phyloP scores from a whole-genome alignment of 1,140 invertebrate genomes.

The Calliphora vicina region DNA sequence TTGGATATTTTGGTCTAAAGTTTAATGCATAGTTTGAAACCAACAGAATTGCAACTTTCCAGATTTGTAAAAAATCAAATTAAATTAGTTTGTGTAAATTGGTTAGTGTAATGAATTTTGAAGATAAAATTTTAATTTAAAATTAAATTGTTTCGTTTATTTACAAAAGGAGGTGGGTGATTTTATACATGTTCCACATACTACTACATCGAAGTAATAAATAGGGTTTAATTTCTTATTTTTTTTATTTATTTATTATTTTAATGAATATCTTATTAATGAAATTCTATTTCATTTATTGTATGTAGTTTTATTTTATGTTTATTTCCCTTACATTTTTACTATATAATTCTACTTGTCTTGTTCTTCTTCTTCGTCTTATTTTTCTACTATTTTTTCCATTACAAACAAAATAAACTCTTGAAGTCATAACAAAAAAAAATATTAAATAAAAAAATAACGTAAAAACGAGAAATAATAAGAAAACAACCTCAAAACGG shows the following conservation, averaged over 20 bases:
- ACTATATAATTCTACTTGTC: neutral
- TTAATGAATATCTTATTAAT: neutral
- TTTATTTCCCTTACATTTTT: constrained; percentile 8
- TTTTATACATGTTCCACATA: too few species aligned
- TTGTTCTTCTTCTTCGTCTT: neutral
- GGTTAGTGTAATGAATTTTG: neutral
- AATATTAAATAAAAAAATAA: neutral
- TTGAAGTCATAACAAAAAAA: constrained; percentile 14
- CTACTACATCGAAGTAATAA: neutral
- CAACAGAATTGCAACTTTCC: constrained; percentile 16
- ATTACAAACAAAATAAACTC: constrained; percentile 24
- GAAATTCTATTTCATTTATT: constrained; percentile 23
- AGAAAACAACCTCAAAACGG: constrained; percentile 17
- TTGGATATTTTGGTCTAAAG: neutral
- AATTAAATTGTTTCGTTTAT: too few species aligned
- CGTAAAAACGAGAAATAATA: neutral
- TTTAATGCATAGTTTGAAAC: neutral
- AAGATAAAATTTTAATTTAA: neutral
- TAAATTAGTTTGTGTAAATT: neutral
- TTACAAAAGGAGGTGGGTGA: neutral
- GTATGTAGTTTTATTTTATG: neutral
- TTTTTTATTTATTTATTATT: too few species aligned
- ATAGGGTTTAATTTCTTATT: neutral
- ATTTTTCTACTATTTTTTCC: neutral
- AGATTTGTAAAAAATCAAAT: neutral